These are phyloP conservation scores for Clivina fossor DNA, from an alignment of 2,888 invertebrate species.

Conservation along the genomic window DNA sequence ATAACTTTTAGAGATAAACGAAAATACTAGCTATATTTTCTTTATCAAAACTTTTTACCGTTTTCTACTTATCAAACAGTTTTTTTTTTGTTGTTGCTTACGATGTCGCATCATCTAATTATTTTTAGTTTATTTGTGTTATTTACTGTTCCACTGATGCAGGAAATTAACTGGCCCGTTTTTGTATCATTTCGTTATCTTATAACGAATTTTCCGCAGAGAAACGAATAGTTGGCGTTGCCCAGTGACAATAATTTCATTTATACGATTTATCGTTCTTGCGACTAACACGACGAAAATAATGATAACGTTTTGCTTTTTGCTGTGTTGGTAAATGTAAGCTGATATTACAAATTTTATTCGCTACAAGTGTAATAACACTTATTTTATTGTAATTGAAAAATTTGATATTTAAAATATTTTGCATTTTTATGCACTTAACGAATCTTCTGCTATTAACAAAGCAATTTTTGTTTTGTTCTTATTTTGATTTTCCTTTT, in stretches of 20 bases:
- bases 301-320: too few relatives aligned
- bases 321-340: too few relatives aligned
- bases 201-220: neutral
- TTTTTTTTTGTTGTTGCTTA: neutral
- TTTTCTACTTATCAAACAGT: neutral
- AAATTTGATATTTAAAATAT: too few relatives aligned
- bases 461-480: too few relatives aligned
- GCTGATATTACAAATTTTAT: too few relatives aligned
- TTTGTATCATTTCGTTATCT: neutral
- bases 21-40: neutral
- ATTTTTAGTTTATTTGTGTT: neutral
- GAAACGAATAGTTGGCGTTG: neutral
- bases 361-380: too few relatives aligned
- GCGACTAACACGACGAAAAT: too few relatives aligned
- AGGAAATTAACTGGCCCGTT: constrained; percentile 5
- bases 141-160: neutral
- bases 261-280: too few relatives aligned
- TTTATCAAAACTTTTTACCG: neutral
- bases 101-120: constrained; percentile 1
- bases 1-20: neutral
- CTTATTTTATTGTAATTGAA: too few relatives aligned
- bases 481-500: too few relatives aligned
- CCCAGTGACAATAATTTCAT: neutral
- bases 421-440: too few relatives aligned
- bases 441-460: too few relatives aligned